phyloP scores from a whole-genome alignment of 2,797 vertebrate genomes.

The Spheniscus humboldti region DNA sequence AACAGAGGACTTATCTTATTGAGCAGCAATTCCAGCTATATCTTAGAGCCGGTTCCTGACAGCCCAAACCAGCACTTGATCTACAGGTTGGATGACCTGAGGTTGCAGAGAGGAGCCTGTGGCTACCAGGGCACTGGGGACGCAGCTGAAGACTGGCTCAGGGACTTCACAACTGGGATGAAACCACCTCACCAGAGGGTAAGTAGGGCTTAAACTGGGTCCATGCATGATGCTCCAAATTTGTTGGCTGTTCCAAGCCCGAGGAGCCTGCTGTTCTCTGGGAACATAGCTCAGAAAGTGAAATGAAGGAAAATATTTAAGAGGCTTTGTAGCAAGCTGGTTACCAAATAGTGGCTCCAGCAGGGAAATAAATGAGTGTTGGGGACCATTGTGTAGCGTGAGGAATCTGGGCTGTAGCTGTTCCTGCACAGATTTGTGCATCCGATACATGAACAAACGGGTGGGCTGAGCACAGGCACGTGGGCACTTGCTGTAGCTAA shows the following conservation, averaged over 20 bases:
- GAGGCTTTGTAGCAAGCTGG: background rate
- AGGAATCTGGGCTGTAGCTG: background rate
- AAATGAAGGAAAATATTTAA: background rate
- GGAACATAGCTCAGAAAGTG: background rate
- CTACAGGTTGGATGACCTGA: conserved; percentile 84
- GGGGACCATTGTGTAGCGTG: background rate
- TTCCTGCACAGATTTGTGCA: background rate
- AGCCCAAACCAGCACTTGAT: conserved; percentile 78
- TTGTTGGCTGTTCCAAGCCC: background rate
- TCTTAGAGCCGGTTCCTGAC: conserved; percentile 85
- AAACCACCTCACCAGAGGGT: conserved; percentile 64
- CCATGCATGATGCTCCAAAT: background rate
- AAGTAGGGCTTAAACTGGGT: background rate
- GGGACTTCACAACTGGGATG: conserved; percentile 48
- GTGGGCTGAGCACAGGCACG: background rate
- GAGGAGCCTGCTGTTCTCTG: fast-evolving
- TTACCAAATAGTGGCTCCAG: background rate
- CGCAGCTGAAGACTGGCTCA: conserved; percentile 21
- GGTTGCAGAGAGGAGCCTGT: conserved; percentile 77
- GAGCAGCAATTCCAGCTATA: conserved; percentile 85
- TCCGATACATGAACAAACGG: fast-evolving
- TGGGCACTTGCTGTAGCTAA: background rate
- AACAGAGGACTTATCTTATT: conserved; percentile 88
- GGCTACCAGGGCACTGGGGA: conserved; percentile 65
- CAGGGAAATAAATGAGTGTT: background rate